Evolutionary conservation across 2,113 vertebrate genomes (phyloP).

Genomic region (rabbit (Oryctolagus cuniculus)): mOryCun1.1 NC_091433.1:166789001-166789500

Average conservation of each 20-base stretch:
- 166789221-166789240: background rate
- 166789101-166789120: slow-evolving; percentile 21
- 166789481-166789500: too few species aligned
- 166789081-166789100: slow-evolving; percentile 7
- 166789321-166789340: background rate
- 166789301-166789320: slow-evolving; percentile 41
- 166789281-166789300: background rate
- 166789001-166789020: slow-evolving; percentile 42
- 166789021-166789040: background rate
- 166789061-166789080: background rate
- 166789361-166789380: background rate
- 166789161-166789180: background rate
- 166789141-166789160: background rate
- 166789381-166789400: too few species aligned
- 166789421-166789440: too few species aligned
- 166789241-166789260: background rate
- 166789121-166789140: background rate
- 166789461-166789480: too few species aligned
- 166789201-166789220: background rate
- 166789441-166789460: too few species aligned
- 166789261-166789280: background rate
- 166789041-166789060: background rate
- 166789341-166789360: slow-evolving; percentile 43
- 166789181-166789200: background rate
- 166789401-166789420: too few species aligned